Percentiles rank a stretch among this genome's conserved stretches.
phyloP scores from a whole-genome alignment of 1,140 invertebrate species.

The Sminthurides bifidus region DNA sequence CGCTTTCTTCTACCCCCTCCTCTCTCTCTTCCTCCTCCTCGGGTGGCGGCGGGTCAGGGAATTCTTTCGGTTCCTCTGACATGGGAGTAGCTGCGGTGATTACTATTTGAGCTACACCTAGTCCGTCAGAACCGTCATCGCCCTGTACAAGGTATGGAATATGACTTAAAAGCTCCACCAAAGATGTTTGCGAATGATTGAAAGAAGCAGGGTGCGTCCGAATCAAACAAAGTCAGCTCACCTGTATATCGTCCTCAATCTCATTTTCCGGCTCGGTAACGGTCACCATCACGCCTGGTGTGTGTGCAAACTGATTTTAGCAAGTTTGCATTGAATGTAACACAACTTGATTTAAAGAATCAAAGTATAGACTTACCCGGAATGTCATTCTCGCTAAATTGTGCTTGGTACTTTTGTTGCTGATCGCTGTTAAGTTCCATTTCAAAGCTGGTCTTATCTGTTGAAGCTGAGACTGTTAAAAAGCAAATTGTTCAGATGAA shows the following conservation, averaged over 20 bases:
- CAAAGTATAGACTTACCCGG: conserved; percentile 19
- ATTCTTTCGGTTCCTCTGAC: conserved; percentile 59
- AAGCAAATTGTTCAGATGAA: too few relatives aligned
- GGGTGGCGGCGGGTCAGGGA: conserved; percentile 37
- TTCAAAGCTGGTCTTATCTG: conserved; percentile 44
- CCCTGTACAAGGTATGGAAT: conserved; percentile 29
- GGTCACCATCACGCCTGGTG: conserved; percentile 22
- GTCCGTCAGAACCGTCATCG: conserved; percentile 41
- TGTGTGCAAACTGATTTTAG: neutral
- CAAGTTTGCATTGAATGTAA: neutral
- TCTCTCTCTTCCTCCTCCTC: conserved; percentile 26
- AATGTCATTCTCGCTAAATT: conserved; percentile 42
- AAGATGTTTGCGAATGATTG: conserved; percentile 14
- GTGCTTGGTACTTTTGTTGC: conserved; percentile 58
- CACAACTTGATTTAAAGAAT: neutral
- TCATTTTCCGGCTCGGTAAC: conserved; percentile 22
- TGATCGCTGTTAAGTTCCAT: conserved; percentile 57
- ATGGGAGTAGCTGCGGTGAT: conserved; percentile 80
- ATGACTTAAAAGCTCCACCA: conserved; percentile 9
- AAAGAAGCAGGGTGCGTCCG: neutral
- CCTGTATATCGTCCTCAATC: conserved; percentile 15
- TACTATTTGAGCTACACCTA: conserved; percentile 41
- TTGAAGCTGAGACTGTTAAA: conserved; percentile 8
- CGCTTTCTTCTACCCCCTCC: conserved; percentile 30
- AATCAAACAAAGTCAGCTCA: too few relatives aligned